phyloP scores from a whole-genome alignment of 2,113 vertebrate genomes.

The Myocastor coypus region DNA sequence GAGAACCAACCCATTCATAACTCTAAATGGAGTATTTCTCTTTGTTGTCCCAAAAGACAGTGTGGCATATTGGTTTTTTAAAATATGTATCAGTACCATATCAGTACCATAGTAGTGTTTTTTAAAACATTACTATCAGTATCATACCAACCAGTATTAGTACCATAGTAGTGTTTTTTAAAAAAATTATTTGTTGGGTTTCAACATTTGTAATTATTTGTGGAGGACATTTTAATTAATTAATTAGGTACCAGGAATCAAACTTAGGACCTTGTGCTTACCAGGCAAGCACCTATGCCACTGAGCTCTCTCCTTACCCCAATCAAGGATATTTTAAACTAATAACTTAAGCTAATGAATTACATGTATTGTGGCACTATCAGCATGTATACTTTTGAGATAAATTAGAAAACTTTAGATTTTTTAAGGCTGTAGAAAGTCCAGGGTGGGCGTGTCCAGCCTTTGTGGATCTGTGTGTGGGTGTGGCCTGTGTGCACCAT shows the following conservation, averaged over 20 bases:
- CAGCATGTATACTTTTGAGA: neutral
- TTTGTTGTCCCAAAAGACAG: neutral
- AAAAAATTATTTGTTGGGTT: no score
- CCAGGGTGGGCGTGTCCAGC: neutral
- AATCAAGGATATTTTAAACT: neutral
- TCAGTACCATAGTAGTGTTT: neutral
- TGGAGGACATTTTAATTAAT: constrained; percentile 34
- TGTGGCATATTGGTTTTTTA: neutral
- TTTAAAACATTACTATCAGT: neutral
- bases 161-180: neutral
- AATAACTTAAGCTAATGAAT: neutral
- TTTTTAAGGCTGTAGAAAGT: neutral
- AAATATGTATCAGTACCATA: neutral
- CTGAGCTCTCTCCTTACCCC: no score
- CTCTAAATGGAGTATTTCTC: neutral
- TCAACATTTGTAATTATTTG: no score
- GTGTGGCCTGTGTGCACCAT: neutral
- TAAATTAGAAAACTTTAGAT: neutral
- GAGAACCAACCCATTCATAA: neutral
- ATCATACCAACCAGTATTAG: no score
- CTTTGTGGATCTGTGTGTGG: no score
- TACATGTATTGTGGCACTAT: neutral
- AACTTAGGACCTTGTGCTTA: no score
- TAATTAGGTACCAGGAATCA: no score
- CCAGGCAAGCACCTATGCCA: no score